Base-by-base conservation (phyloP, 2,888 invertebrate genomes). In the Trimorus sp. region DNA sequence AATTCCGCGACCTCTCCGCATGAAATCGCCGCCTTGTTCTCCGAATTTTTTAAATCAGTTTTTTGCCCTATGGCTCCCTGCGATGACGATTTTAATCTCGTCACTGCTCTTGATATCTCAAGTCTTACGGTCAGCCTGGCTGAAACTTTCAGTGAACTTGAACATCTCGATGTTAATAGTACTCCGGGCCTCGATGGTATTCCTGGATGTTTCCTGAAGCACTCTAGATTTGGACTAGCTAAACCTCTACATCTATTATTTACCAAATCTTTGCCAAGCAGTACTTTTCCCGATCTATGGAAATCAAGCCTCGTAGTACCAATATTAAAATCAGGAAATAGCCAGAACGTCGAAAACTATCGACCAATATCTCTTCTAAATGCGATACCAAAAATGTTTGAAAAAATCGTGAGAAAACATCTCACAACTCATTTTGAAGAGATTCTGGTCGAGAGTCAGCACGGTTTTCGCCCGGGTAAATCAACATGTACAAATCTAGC, bases 121-220 rank as follows among this genome's bases (percentile, higher is more conserved):
- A 12, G 7, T n/a, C 7, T 58, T n/a, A 7, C 9, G 1, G 8
- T 60, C 14, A 15, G 14, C 8, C 1, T 42, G 7, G 15, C 5
- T 14, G 60, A 60, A 1, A 5, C 45, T 4, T 45, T 60, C 16
- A 6, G 45, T 4, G 14, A 8, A 0, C 14, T 58, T 8, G 0
- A 2, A 6, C 12, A 40, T 7, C 38, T 58, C 0, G 40, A 60
- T 42, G 1, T 45, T 0, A 60, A 16, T 2, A 15, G 45, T 3
- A 45, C 45, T 12, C 45, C 60, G 9, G 60, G 60, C 9, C 16
- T 45, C 0, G 60, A 60, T 16, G 60, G 60, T 12, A 26, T 60
- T 26, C 45, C 60, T 7, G 45, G 45, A 5, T 7, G 7, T 2
- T 60, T 42, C 38, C 45, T 60, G 6, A 3, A 16, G 2, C 60